Conservation (phyloP, 2,888 invertebrate species). For the Sinelater perroti region DNA sequence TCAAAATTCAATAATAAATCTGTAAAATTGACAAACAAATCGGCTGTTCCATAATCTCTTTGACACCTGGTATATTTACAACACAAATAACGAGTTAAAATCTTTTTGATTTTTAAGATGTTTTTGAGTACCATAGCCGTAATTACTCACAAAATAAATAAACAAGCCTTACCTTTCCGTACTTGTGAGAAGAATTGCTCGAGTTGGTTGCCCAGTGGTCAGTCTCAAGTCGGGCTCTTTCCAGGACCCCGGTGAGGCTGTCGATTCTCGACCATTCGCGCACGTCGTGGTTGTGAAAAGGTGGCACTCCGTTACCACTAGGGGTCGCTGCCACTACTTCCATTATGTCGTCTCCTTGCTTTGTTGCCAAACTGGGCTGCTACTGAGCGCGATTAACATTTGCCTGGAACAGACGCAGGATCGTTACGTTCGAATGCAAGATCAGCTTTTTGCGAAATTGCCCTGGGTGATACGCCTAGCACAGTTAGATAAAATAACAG, state of each 20-base stretch:
- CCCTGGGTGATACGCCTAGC: too few species aligned
- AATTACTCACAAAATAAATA: too few species aligned
- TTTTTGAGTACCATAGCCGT: too few species aligned
- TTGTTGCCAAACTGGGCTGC: conserved; percentile 15
- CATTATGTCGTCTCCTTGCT: conserved; percentile 45
- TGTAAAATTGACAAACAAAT: too few species aligned
- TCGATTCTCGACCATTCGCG: conserved; percentile 66
- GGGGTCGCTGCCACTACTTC: conserved; percentile 59
- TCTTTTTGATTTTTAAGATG: too few species aligned
- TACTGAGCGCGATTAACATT: conserved; percentile 22
- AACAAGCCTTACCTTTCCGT: conserved; percentile 64
- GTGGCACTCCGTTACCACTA: conserved; percentile 53
- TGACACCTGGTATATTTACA: too few species aligned
- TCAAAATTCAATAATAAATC: too few species aligned
- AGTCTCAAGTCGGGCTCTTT: conserved; percentile 64
- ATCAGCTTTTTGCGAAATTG: too few species aligned
- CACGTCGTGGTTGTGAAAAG: conserved; percentile 65
- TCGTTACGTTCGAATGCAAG: too few species aligned
- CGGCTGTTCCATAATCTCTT: too few species aligned
- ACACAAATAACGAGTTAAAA: too few species aligned
- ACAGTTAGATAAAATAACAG: too few species aligned
- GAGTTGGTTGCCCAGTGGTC: conserved; percentile 65
- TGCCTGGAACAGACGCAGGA: conserved; percentile 27
- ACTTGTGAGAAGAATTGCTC: conserved; percentile 61
- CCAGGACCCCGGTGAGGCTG: conserved; percentile 64